Evolutionary conservation across 2,113 vertebrate genomes (phyloP).

Genomic region (Odocoileus virginianus): DNA sequence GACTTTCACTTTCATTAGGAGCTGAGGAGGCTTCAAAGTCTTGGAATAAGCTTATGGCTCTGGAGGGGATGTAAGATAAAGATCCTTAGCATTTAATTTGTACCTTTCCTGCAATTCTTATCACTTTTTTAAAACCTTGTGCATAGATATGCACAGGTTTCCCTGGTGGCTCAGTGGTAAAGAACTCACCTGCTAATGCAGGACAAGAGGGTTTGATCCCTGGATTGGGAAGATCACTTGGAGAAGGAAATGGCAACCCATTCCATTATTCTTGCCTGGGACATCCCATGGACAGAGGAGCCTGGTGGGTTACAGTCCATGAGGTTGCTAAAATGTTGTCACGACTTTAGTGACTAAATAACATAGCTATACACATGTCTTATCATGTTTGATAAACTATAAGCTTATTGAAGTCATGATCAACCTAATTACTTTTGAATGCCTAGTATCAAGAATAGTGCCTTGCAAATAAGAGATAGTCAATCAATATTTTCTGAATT

Average conservation of each 20-base stretch:
- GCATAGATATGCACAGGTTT: background rate
- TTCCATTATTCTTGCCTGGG: background rate
- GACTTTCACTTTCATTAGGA: background rate
- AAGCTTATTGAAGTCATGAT: background rate
- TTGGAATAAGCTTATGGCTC: background rate
- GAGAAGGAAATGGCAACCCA: background rate
- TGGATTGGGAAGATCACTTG: background rate
- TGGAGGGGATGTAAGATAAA: background rate
- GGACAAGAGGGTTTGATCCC: background rate
- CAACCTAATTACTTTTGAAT: slow-evolving; percentile 2
- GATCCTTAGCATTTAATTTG: background rate
- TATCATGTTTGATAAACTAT: background rate
- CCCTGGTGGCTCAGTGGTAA: background rate
- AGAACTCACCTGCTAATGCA: background rate
- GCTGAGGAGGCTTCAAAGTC: background rate
- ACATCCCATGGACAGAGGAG: background rate
- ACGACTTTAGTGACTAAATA: background rate
- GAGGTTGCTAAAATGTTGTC: background rate
- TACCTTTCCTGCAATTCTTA: background rate
- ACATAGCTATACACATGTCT: background rate
- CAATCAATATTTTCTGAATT: background rate
- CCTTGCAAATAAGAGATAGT: background rate
- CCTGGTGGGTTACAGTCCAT: background rate
- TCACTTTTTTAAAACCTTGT: background rate
- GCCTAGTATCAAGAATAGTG: background rate